Evolutionary conservation across 2,797 vertebrate species (phyloP), one percentile per base, ranked within the genome.

Genomic region (Eospalax fontanierii): DNA sequence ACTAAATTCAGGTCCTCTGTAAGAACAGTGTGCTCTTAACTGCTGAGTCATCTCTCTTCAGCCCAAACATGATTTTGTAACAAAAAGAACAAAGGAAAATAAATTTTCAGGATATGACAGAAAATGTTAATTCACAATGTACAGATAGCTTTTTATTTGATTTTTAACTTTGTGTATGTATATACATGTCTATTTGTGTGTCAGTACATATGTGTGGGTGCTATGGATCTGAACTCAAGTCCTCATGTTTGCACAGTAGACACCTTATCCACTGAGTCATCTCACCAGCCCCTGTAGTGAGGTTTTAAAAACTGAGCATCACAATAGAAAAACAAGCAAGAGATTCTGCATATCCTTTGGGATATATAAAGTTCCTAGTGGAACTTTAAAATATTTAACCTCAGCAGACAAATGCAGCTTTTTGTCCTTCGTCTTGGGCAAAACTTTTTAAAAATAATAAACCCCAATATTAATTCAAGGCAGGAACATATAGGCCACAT

Each of bases 271-370:
- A 43, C 35, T 16, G 28, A 74, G 19, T 28, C 28, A 74, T 43
- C 54, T 59, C 54, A 30, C 19, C 19, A 24, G 19, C 57, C 22
- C 28, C 35, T 43, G 61, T 15, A 43, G 54, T 61, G 61, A 24
- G 54, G 26, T 30, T 74, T 66, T 61, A 10, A 91, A 92, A 40
- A 80, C 6, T 57, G n/a, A 89, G 86, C 38, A 65, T 50, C 38
- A 75, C 79, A 75, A 54, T 65, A 90, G 50, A 50, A 92, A 93
- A 97, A 38, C 57, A 71, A 75, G 46, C 16, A 93, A 94, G 88
- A 30, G 28, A n/a, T 91, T 87, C 22, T 74, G 80, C 73, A 26
- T 59, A 73, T 38, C 66, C 68, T 57, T 57, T 66, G 28, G 26
- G 26, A 54, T n/a, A 54, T 33, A 75, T 68, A 46, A 21, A 86